Conservation (phyloP, 2,113 vertebrate species). For the chimpanzee (Pan troglodytes) region NHGRI_mPanTro3-v2.1_pri NC_072398.2:36682501-36683000, state of each 20-base stretch:
- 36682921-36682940: background rate
- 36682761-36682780: background rate
- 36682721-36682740: background rate
- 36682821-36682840: background rate
- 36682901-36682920: background rate
- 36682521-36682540: background rate
- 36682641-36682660: background rate
- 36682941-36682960: background rate
- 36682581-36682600: background rate
- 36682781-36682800: background rate
- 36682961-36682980: background rate
- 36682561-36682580: background rate
- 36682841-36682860: background rate
- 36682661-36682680: background rate
- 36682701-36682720: background rate
- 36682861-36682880: background rate
- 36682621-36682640: background rate
- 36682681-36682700: background rate
- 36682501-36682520: background rate
- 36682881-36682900: background rate
- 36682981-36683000: background rate
- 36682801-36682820: background rate
- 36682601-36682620: background rate
- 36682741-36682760: background rate
- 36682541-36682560: background rate